A percentile compares a stretch with the other conserved stretches of the same genome.
Evolutionary conservation across 2,888 invertebrate species (phyloP).

Genomic region (Drosophila falleni): DNA sequence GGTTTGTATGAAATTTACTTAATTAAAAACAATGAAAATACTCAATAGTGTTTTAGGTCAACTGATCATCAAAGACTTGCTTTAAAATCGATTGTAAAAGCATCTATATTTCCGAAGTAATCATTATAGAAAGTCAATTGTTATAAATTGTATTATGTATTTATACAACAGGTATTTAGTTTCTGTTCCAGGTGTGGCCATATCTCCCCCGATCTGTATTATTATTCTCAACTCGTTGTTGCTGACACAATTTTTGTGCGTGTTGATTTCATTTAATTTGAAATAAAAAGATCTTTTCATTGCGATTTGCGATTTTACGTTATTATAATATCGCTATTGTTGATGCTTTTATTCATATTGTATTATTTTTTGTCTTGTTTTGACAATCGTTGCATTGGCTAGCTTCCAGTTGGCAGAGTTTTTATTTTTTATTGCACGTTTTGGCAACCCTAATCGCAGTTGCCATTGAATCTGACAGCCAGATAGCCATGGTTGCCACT

Average conservation of each 20-base stretch:
- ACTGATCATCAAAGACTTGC: neutral
- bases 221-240: slow-evolving; percentile 42
- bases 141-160: neutral
- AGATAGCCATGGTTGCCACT: slow-evolving; percentile 11
- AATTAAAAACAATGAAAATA: neutral
- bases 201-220: slow-evolving; percentile 11
- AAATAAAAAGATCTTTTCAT: slow-evolving; percentile 41
- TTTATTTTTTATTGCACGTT: slow-evolving; percentile 26
- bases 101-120: neutral
- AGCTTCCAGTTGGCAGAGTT: slow-evolving; percentile 57
- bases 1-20: neutral
- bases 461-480: slow-evolving; percentile 37
- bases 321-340: slow-evolving; percentile 39
- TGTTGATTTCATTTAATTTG: slow-evolving; percentile 48
- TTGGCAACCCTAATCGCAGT: slow-evolving; percentile 44
- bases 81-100: neutral
- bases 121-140: neutral
- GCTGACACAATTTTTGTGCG: slow-evolving; percentile 50
- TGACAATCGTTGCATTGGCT: slow-evolving; percentile 56
- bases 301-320: slow-evolving; percentile 46
- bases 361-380: slow-evolving; percentile 23
- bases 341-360: slow-evolving; percentile 4
- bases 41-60: neutral
- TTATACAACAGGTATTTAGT: neutral
- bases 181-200: neutral